These are phyloP conservation scores for Lamellibrachia satsuma DNA, from an alignment of 2,888 invertebrate genomes.

Conservation along the genomic window DNA sequence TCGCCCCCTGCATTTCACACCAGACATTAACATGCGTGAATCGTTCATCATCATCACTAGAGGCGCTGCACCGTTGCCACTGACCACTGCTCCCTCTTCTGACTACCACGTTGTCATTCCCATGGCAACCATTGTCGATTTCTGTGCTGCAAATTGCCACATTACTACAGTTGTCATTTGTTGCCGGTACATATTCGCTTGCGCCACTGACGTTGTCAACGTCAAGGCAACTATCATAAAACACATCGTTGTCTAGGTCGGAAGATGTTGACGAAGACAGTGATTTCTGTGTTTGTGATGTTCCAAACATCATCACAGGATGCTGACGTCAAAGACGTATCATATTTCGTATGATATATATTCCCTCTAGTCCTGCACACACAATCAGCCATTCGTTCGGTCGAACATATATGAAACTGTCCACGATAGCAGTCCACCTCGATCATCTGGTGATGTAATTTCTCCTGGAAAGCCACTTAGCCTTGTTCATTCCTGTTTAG, in stretches of 20 bases:
- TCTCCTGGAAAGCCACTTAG: neutral
- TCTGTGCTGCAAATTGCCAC: neutral
- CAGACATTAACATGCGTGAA: constrained; percentile 42
- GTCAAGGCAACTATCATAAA: constrained; percentile 2
- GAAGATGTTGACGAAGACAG: neutral
- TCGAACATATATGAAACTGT: neutral
- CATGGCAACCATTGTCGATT: neutral
- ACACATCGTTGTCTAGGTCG: neutral
- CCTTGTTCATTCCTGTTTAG: neutral
- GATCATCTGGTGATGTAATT: neutral
- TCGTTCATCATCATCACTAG: constrained; percentile 31
- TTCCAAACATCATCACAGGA: neutral
- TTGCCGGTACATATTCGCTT: neutral
- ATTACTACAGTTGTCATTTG: neutral
- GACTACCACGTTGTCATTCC: neutral
- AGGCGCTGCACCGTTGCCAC: neutral
- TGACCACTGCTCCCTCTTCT: neutral
- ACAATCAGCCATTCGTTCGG: neutral
- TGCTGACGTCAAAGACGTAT: neutral
- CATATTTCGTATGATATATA: neutral
- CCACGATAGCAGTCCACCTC: neutral
- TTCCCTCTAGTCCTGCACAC: neutral
- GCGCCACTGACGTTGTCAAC: neutral
- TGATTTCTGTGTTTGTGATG: neutral
- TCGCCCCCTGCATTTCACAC: constrained; percentile 33